These are phyloP conservation scores for Microctonus aethiopoides DNA, from an alignment of 2,888 invertebrate genomes.

Conservation along the genomic window DNA sequence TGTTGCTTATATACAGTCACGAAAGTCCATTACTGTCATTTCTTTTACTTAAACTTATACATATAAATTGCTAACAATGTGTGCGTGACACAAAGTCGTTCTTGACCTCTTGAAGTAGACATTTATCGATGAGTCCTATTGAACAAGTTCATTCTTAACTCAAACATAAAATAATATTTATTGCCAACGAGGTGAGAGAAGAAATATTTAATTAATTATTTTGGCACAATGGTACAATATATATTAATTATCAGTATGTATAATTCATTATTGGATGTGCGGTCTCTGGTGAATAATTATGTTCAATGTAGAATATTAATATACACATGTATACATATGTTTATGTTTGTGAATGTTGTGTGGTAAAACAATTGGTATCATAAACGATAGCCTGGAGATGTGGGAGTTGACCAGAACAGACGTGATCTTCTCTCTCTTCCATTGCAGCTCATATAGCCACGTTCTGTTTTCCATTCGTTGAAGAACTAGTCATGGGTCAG, in stretches of 20 bases:
- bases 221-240: not conserved
- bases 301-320: slow-evolving; percentile 20
- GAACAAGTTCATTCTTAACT: slow-evolving; percentile 5
- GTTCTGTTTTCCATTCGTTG: slow-evolving; percentile 30
- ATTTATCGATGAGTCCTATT: slow-evolving; percentile 29
- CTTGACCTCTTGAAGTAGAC: slow-evolving; percentile 33
- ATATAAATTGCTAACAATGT: not conserved
- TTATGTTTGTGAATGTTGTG: not conserved
- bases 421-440: slow-evolving; percentile 47
- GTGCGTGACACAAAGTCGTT: slow-evolving; percentile 32
- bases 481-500: slow-evolving; percentile 62
- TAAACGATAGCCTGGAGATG: slow-evolving; percentile 45
- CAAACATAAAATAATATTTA: not conserved
- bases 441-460: too few relatives aligned
- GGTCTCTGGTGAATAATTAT: slow-evolving; percentile 1
- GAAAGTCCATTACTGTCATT: slow-evolving; percentile 37
- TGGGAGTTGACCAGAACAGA: slow-evolving; percentile 54
- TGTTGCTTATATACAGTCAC: slow-evolving; percentile 37
- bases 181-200: not conserved
- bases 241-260: slow-evolving; percentile 16
- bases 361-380: slow-evolving; percentile 36
- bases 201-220: not conserved
- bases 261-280: slow-evolving; percentile 22
- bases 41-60: not conserved
- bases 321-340: slow-evolving; percentile 6